Percentiles rank a stretch among this genome's conserved stretches.
These are phyloP conservation scores for Lordiphosa stackelbergi DNA, from an alignment of 1,140 invertebrate species.

Conservation along the genomic window DNA sequence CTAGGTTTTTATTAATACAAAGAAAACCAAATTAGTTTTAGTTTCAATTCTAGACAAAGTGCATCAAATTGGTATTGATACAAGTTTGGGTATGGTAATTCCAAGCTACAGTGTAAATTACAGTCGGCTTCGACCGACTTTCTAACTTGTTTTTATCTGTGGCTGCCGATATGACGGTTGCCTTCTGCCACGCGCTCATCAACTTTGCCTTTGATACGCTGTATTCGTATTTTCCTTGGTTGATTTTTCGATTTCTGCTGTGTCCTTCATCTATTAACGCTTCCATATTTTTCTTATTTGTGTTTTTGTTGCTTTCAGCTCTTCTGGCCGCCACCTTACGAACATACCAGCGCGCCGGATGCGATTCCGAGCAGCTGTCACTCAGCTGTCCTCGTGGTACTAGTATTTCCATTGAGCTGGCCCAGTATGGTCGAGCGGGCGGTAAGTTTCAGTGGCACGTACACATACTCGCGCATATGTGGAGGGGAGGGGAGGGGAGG, in stretches of 20 bases:
- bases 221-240: constrained; percentile 17
- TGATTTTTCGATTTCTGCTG: constrained; percentile 32
- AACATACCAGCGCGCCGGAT: constrained; percentile 91
- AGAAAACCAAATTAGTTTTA: no score
- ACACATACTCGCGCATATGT: background rate
- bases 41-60: no score
- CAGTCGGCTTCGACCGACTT: background rate
- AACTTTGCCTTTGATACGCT: constrained; percentile 10
- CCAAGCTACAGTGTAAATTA: no score
- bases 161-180: constrained; percentile 16
- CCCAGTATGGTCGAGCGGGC: constrained; percentile 77
- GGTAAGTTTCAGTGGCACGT: constrained; percentile 43
- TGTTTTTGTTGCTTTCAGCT: constrained; percentile 79
- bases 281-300: constrained; percentile 1
- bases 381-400: constrained; percentile 91
- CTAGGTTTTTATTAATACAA: no score
- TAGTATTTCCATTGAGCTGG: constrained; percentile 85
- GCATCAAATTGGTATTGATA: no score
- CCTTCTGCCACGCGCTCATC: background rate
- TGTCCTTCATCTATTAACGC: constrained; percentile 32
- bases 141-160: constrained; percentile 3
- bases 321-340: constrained; percentile 90
- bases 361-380: constrained; percentile 89
- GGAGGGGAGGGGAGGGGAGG: background rate
- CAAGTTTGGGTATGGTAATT: no score